Percentiles rank a stretch among this genome's conserved stretches.
Evolutionary conservation across 2,113 vertebrate species (phyloP).

Genomic region (Casuarius casuarius): DNA sequence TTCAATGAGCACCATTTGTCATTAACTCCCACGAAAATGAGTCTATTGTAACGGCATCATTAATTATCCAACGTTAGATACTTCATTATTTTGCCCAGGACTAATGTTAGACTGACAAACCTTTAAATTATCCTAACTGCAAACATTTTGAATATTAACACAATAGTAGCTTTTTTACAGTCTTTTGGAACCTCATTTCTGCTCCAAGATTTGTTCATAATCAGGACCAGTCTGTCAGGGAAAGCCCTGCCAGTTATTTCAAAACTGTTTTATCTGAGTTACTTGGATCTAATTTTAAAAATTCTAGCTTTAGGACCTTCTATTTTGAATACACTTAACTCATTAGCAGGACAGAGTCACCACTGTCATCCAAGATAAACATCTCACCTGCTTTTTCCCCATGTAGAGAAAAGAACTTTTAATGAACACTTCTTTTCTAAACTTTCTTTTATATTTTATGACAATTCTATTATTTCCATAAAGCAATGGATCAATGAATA

Average conservation of each 20-base stretch:
- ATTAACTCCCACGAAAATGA: constrained; percentile 8
- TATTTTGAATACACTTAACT: neutral
- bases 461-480: neutral
- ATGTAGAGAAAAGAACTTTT: neutral
- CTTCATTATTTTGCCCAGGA: neutral
- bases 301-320: neutral
- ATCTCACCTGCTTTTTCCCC: neutral
- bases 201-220: constrained; percentile 10
- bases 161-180: neutral
- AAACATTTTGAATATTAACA: constrained; percentile 27
- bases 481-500: neutral
- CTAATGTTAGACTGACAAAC: constrained; percentile 14
- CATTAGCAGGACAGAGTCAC: neutral
- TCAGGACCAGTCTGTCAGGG: neutral
- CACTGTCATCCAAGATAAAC: neutral
- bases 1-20: neutral
- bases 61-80: neutral
- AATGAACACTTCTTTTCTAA: neutral
- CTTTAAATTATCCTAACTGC: constrained; percentile 39
- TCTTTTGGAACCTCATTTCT: neutral
- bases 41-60: neutral
- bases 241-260: neutral
- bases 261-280: neutral
- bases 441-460: neutral
- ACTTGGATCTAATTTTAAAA: neutral